Conservation (phyloP, 2,888 invertebrate genomes). For the Xanthostigma xanthostigma region DNA sequence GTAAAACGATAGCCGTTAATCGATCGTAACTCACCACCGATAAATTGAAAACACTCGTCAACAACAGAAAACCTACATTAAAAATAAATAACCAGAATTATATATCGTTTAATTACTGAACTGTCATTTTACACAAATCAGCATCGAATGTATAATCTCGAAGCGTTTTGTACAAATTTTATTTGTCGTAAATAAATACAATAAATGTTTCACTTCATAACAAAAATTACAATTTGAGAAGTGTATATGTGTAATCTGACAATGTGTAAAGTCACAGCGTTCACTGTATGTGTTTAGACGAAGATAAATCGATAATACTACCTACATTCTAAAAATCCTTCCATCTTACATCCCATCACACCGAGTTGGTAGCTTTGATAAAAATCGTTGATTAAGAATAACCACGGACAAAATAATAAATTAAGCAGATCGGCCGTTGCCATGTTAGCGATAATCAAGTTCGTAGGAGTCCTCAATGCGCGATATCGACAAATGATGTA, state of each 20-base stretch:
- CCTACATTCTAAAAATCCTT: conserved; percentile 61
- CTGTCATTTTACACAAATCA: too few relatives aligned
- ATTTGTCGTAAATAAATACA: too few relatives aligned
- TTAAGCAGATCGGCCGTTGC: conserved; percentile 54
- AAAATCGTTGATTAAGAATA: conserved; percentile 58
- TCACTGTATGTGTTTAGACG: too few relatives aligned
- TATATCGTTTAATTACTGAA: conserved; percentile 1
- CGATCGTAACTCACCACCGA: conserved; percentile 70
- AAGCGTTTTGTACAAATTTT: background rate
- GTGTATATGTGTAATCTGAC: too few relatives aligned
- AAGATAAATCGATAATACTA: background rate
- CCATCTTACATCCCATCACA: conserved; percentile 56
- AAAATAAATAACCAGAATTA: background rate
- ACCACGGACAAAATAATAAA: conserved; percentile 54
- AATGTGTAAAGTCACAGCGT: too few relatives aligned
- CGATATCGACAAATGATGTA: conserved; percentile 44
- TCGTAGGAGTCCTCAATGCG: conserved; percentile 51
- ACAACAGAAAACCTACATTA: conserved; percentile 45
- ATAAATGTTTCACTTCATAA: too few relatives aligned
- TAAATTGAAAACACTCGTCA: conserved; percentile 64
- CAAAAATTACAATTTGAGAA: too few relatives aligned
- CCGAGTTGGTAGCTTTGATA: conserved; percentile 66
- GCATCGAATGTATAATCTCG: conserved; percentile 2
- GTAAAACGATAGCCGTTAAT: conserved; percentile 62
- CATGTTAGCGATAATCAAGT: conserved; percentile 59